These are phyloP conservation scores for Thunnus albacares DNA, from an alignment of 2,797 vertebrate genomes.

Conservation along the genomic window DNA sequence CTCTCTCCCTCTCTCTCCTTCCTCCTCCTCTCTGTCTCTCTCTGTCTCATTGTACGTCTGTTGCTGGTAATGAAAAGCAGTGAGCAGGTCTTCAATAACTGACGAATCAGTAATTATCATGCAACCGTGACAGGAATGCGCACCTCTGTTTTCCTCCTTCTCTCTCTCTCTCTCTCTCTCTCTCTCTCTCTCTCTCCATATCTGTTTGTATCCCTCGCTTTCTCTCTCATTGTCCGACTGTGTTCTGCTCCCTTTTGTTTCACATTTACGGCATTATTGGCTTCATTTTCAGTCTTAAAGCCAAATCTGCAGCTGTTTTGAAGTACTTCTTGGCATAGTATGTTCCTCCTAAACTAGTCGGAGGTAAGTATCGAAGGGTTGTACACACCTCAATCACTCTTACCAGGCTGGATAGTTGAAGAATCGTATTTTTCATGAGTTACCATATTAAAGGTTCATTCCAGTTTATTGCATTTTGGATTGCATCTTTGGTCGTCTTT, in stretches of 20 bases:
- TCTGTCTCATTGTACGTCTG: constrained; percentile 79
- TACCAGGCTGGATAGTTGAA: background rate
- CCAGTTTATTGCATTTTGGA: background rate
- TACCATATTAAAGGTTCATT: background rate
- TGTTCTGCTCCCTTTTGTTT: constrained; percentile 57
- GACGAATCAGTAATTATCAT: constrained; percentile 90
- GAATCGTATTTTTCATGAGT: constrained; percentile 1
- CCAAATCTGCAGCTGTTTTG: constrained; percentile 38
- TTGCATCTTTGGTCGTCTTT: background rate
- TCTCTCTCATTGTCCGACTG: constrained; percentile 49
- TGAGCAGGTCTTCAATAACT: constrained; percentile 89
- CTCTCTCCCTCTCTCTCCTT: constrained; percentile 18
- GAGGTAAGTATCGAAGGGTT: constrained; percentile 20
- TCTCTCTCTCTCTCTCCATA: constrained; percentile 2
- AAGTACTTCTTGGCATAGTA: constrained; percentile 14
- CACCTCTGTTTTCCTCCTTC: constrained; percentile 56
- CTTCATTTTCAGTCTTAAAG: constrained; percentile 40
- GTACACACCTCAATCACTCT: background rate
- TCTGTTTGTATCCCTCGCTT: constrained; percentile 16
- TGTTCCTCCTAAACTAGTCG: constrained; percentile 19
- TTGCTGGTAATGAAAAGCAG: constrained; percentile 88
- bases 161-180: constrained; percentile 9
- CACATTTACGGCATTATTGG: constrained; percentile 51
- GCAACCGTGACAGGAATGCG: constrained; percentile 88
- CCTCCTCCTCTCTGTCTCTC: constrained; percentile 49